Conservation (phyloP, 2,888 invertebrate species). For the Mylabris sibirica region DNA sequence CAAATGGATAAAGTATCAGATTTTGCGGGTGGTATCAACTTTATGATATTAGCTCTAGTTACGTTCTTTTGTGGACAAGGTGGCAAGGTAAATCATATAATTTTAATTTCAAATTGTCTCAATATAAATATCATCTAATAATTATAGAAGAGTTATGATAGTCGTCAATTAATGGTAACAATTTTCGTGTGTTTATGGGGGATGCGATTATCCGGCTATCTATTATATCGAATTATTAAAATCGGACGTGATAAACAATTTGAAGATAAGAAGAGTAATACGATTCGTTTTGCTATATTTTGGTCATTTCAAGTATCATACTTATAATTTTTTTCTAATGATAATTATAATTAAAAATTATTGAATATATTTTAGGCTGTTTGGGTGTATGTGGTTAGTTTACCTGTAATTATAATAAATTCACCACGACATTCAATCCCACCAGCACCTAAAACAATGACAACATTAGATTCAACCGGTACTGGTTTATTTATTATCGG, state of each 20-base stretch:
- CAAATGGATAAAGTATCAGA: constrained; percentile 92
- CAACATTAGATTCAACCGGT: constrained; percentile 85
- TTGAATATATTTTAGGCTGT: constrained; percentile 70
- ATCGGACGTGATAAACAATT: constrained; percentile 91
- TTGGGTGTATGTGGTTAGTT: constrained; percentile 91
- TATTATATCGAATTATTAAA: constrained; percentile 89
- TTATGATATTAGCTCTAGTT: constrained; percentile 85
- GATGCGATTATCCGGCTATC: constrained; percentile 82
- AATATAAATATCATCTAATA: constrained; percentile 8
- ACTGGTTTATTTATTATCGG: constrained; percentile 86
- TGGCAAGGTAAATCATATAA: constrained; percentile 74
- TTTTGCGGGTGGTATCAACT: constrained; percentile 93
- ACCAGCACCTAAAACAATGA: constrained; percentile 84
- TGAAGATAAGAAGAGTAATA: constrained; percentile 86
- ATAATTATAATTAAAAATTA: background rate
- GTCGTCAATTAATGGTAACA: constrained; percentile 90
- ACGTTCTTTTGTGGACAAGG: constrained; percentile 88
- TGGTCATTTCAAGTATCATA: constrained; percentile 86
- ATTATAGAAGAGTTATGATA: constrained; percentile 76
- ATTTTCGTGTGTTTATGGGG: constrained; percentile 90
- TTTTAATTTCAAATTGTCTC: background rate
- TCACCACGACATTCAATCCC: constrained; percentile 81
- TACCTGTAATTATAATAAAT: constrained; percentile 91
- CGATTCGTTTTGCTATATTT: constrained; percentile 88
- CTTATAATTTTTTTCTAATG: background rate